Evolutionary conservation across 2,797 vertebrate species (phyloP), one percentile per base, ranked within the genome.

Genomic region (Euphonia xanthogaster): DNA sequence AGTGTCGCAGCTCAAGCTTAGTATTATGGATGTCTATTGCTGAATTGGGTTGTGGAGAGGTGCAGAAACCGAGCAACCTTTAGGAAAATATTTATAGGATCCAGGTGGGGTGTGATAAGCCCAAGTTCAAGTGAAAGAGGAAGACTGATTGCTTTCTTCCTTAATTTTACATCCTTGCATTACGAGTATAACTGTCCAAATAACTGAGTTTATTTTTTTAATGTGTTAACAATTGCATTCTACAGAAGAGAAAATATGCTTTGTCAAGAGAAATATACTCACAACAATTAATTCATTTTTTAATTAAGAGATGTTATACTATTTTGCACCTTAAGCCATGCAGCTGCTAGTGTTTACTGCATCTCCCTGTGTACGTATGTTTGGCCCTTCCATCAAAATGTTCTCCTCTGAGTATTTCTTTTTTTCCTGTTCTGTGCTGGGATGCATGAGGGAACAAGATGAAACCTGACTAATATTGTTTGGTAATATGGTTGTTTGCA

Each of bases 391-490:
- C 1, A 3, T 88, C 67, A 95, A 91, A 96, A 77, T 23, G 20
- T 84, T 75, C 65, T 93, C 94, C 78, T 94, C 31, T 0, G 88
- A 73, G 94, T 79, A 91, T 90, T 88, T 82, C 8, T 53, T 70
- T 91, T 90, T 92, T 87, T 91, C 61, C 68, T 68, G 30, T 51
- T 94, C 80, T 74, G 44, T 84, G 45, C 35, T 7, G 33, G 93
- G 77, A 88, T 82, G 45, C 81, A 81, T 74, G 60, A 89, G 94
- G 75, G 87, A 94, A 72, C 61, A 78, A 90, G 57, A 79, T 57
- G 82, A 94, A 95, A 92, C 72, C 90, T 85, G 78, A 94, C 93
- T 95, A 96, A 97, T 96, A 82, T 86, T 96, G 94, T 92, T 94
- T 90, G 88, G 91, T 92, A 94, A 95, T 92, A 91, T 3, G 25